A percentile compares a stretch with the other conserved stretches of the same genome.
Conservation (phyloP, 2,888 invertebrate genomes). For the Cyclophora albipunctata region DNA sequence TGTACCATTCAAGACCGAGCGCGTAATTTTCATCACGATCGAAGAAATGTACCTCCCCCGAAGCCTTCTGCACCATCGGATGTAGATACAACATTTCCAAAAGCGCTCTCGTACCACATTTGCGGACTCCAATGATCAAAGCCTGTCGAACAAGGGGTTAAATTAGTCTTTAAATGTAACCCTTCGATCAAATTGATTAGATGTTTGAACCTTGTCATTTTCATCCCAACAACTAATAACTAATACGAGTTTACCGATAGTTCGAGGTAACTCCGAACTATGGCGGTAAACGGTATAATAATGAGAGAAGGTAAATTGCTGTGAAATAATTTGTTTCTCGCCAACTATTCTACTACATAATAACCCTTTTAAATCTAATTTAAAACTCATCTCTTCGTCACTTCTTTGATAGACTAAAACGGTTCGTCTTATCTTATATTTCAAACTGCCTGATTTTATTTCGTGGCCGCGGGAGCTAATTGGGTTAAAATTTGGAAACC, state of each 20-base stretch:
- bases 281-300: too few relatives aligned
- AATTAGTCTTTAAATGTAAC: constrained; percentile 1
- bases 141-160: constrained; percentile 67
- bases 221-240: too few relatives aligned
- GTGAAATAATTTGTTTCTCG: too few relatives aligned
- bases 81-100: constrained; percentile 97
- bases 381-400: too few relatives aligned
- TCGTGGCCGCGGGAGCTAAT: not conserved
- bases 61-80: constrained; percentile 92
- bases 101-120: constrained; percentile 96
- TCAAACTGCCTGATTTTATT: not conserved
- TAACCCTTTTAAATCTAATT: too few relatives aligned
- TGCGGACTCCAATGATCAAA: constrained; percentile 95
- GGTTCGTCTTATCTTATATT: not conserved
- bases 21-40: constrained; percentile 95
- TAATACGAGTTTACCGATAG: too few relatives aligned
- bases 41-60: constrained; percentile 97
- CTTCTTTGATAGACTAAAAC: too few relatives aligned
- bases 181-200: too few relatives aligned
- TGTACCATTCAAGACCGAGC: constrained; percentile 95
- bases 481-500: not conserved
- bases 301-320: too few relatives aligned
- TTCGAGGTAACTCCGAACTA: too few relatives aligned
- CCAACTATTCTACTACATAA: too few relatives aligned
- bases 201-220: too few relatives aligned